Evolutionary conservation across 2,888 invertebrate genomes (phyloP), one percentile per base, ranked within the genome.

Genomic region (Ceratothoa steindachneri): DNA sequence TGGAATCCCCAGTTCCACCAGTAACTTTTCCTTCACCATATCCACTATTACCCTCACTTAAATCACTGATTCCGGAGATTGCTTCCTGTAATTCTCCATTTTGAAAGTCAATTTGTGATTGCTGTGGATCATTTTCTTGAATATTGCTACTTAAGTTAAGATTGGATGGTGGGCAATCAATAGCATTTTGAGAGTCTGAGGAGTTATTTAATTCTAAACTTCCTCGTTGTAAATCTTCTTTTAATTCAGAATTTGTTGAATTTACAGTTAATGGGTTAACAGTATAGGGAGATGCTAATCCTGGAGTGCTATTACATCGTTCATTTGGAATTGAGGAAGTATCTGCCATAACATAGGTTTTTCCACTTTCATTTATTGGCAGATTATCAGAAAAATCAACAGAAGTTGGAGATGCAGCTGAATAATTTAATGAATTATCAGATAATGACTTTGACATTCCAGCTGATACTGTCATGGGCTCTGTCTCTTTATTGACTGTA

Each of bases 11-110:
- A 29, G 71, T 75, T 5, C 75, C 78, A 30, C 31, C 67, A 4
- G 78, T 72, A 27, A 75, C 78, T 71, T 70, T 71, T 3, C 78
- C 73, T 72, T 78, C 78, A 1, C 77, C 77, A 9, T 30, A 67
- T 24, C 24, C 31, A n/a, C 31, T 51, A 2, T 64, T 64, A 27
- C 69, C 69, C 31, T 64, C 55, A 30, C 69, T 69, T n/a, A 68
- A 30, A 30, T 69, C 69, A 30, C 69, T 55, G 64, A 51, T 69
- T 27, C 30, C 51, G 1, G 68, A 60, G 24, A 60, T 24, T 22
- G 19, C 27, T 60, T 60, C 60, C 24, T 60, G 60, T 1, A 24
- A 2, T 24, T 60, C 60, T 24, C 60, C 60, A 60, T 60, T 60
- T 7, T 60, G 60, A 24, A 24, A 60, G 24, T 60, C 60, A n/a